Evolutionary conservation across 2,797 vertebrate genomes (phyloP).

Genomic region (Neosalanx taihuensis): DNA sequence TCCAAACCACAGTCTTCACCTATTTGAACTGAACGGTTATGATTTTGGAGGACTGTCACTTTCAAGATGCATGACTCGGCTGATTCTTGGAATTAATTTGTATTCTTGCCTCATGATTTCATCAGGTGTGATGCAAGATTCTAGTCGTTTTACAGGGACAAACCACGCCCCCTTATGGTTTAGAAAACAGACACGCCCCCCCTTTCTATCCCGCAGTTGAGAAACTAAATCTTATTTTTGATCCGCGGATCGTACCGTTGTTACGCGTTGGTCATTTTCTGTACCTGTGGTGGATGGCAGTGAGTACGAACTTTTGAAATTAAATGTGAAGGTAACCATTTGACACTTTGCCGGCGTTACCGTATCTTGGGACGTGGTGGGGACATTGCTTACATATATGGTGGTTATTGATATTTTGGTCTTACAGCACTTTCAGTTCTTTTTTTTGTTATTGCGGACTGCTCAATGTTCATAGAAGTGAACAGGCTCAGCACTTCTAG

Average conservation of each 20-base stretch:
- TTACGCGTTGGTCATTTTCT: not conserved
- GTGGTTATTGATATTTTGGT: too few species aligned
- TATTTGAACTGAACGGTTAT: not conserved
- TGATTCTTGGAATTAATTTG: not conserved
- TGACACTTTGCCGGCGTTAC: too few species aligned
- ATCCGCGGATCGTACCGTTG: not conserved
- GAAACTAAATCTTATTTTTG: slow-evolving; percentile 4
- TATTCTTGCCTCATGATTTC: slow-evolving; percentile 26
- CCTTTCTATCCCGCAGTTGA: not conserved
- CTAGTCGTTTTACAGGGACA: slow-evolving; percentile 36
- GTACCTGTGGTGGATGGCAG: not conserved
- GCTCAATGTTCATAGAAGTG: too few species aligned
- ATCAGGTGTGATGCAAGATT: slow-evolving; percentile 65
- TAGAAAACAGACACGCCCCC: slow-evolving; percentile 36
- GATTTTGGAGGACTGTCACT: not conserved
- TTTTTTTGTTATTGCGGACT: too few species aligned
- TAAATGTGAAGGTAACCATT: not conserved
- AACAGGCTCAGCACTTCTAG: too few species aligned
- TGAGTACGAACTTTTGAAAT: not conserved
- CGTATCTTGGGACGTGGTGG: too few species aligned
- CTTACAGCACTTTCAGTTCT: too few species aligned
- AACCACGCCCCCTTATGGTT: slow-evolving; percentile 57
- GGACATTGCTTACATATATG: too few species aligned
- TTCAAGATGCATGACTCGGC: not conserved
- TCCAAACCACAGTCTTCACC: not conserved